phyloP scores from a whole-genome alignment of 2,888 invertebrate species.

The Willowsia nigromaculata region DNA sequence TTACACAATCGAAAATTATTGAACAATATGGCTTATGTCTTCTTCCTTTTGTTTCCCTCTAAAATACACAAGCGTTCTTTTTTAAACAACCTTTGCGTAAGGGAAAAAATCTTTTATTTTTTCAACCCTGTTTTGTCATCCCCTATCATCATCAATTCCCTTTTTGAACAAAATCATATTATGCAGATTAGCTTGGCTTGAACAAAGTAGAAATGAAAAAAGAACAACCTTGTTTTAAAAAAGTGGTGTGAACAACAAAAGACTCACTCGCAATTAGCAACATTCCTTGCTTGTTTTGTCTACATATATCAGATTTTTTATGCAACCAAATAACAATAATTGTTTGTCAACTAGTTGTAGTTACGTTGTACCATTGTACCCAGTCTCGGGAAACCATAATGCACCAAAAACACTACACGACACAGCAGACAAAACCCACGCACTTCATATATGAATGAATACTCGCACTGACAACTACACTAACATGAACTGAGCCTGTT shows the following conservation, averaged over 20 bases:
- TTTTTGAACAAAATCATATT: conserved; percentile 42
- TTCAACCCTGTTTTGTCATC: conserved; percentile 7
- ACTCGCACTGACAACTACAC: background rate
- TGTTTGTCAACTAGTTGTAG: background rate
- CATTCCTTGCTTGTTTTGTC: conserved; percentile 3
- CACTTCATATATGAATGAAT: background rate
- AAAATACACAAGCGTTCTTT: background rate
- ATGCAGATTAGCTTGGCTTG: conserved; percentile 41
- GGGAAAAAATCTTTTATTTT: background rate
- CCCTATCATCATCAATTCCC: conserved; percentile 10
- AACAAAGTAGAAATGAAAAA: background rate
- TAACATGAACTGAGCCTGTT: background rate
- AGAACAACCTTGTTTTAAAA: background rate
- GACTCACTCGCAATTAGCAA: background rate
- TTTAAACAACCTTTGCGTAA: no score
- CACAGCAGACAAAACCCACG: background rate
- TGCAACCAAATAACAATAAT: background rate
- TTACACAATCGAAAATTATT: conserved; percentile 33
- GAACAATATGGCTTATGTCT: background rate
- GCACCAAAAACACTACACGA: background rate
- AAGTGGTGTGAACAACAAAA: background rate
- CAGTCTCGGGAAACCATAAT: conserved; percentile 22
- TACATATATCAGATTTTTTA: background rate
- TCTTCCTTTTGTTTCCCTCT: conserved; percentile 1
- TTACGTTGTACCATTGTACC: background rate